A percentile compares a stretch with the other conserved stretches of the same genome.
phyloP scores from a whole-genome alignment of 1,140 invertebrate species.

The Papilio glaucus region DNA sequence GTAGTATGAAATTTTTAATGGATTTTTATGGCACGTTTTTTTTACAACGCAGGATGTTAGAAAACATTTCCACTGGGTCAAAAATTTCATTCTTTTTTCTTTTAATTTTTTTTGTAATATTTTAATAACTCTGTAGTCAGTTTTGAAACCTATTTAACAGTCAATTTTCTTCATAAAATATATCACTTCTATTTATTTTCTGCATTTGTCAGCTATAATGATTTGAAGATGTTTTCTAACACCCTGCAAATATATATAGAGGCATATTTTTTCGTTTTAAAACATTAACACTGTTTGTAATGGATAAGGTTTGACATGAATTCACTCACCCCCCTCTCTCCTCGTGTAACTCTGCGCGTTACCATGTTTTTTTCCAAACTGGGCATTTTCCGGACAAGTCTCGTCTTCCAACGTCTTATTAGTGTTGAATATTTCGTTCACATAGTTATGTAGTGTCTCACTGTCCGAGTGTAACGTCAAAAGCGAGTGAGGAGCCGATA shows the following conservation, averaged over 20 bases:
- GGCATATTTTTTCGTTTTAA: slow-evolving; percentile 36
- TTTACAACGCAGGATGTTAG: slow-evolving; percentile 24
- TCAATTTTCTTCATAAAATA: not conserved
- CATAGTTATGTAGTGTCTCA: not conserved
- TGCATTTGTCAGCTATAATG: not conserved
- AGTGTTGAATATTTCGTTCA: slow-evolving; percentile 5
- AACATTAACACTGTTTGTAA: slow-evolving; percentile 38
- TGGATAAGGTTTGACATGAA: slow-evolving; percentile 29
- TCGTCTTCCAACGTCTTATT: slow-evolving; percentile 22
- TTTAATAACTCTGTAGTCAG: too few species aligned
- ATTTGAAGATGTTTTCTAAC: slow-evolving; percentile 26
- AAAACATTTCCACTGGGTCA: slow-evolving; percentile 27
- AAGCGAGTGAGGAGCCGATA: not conserved
- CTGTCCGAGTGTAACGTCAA: not conserved
- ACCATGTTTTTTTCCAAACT: slow-evolving; percentile 33
- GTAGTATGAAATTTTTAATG: slow-evolving; percentile 42
- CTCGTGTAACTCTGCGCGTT: slow-evolving; percentile 2
- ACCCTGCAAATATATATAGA: slow-evolving; percentile 31
- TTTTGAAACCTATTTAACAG: not conserved
- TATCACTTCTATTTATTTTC: not conserved
- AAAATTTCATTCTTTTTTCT: not conserved
- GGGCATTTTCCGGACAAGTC: slow-evolving; percentile 23
- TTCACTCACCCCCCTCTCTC: slow-evolving; percentile 16
- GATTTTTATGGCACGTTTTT: slow-evolving; percentile 36
- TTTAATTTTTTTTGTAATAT: too few species aligned